Evolutionary conservation across 2,113 vertebrate genomes (phyloP).

Genomic region (Eulemur macaco): DNA sequence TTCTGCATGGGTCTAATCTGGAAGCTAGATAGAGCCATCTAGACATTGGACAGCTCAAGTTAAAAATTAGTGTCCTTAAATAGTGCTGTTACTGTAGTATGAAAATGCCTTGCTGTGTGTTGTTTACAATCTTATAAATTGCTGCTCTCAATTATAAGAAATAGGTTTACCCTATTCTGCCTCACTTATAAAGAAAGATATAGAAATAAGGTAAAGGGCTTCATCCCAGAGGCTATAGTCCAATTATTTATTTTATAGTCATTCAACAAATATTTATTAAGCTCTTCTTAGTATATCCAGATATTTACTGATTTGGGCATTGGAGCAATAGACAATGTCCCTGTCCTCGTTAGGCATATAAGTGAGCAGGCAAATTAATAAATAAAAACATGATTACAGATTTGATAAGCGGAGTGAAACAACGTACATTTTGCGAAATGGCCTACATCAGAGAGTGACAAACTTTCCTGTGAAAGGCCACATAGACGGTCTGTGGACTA

Average conservation of each 20-base stretch:
- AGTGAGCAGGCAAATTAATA: background rate
- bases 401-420: background rate
- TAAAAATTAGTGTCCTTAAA: background rate
- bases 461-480: background rate
- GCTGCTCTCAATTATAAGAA: background rate
- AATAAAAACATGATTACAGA: background rate
- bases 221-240: background rate
- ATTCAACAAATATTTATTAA: background rate
- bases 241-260: background rate
- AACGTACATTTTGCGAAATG: background rate
- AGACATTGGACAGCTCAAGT: background rate
- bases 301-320: background rate
- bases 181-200: background rate
- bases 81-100: background rate
- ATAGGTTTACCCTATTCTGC: background rate
- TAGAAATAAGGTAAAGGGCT: background rate
- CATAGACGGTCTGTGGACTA: background rate
- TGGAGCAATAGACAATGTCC: background rate
- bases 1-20: background rate
- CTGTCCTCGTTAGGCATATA: background rate
- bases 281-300: background rate
- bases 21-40: background rate
- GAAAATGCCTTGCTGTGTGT: background rate
- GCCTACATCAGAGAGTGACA: background rate
- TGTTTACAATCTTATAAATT: background rate